These are phyloP conservation scores for Amphiprion ocellaris DNA, from an alignment of 2,113 vertebrate genomes.

Conservation along the genomic window DNA sequence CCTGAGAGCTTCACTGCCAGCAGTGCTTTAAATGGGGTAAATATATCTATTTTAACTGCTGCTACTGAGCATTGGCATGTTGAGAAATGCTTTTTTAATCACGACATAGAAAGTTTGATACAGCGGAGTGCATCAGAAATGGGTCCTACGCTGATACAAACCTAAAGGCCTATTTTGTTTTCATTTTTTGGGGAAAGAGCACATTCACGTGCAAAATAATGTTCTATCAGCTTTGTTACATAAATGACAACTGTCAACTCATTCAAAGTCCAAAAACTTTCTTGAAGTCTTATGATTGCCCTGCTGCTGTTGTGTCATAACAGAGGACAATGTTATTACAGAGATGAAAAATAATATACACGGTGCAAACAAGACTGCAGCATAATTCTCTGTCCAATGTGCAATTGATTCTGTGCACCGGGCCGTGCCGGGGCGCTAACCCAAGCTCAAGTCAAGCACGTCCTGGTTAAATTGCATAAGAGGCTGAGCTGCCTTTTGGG, in stretches of 20 bases:
- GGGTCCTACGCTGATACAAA: not conserved
- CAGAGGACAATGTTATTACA: conserved; percentile 31
- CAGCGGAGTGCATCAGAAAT: not conserved
- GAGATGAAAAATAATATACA: conserved; percentile 47
- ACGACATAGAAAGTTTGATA: not conserved
- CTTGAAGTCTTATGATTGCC: not conserved
- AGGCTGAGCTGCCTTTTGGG: conserved; percentile 75
- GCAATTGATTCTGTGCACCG: conserved; percentile 72
- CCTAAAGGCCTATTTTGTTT: not conserved
- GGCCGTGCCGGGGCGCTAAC: conserved; percentile 49
- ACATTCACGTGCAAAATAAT: not conserved
- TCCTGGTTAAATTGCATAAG: conserved; percentile 78
- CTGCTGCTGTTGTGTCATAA: conserved; percentile 35
- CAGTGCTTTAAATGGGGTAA: not conserved
- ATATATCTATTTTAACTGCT: not conserved
- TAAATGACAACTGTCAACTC: not conserved
- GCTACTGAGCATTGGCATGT: not conserved
- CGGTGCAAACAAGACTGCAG: conserved; percentile 48
- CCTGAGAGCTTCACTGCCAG: not conserved
- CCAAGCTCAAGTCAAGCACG: conserved; percentile 71
- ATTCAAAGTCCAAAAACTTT: not conserved
- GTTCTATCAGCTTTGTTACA: not conserved
- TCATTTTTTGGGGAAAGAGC: not conserved
- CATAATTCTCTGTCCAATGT: conserved; percentile 56
- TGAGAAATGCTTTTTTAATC: not conserved